phyloP scores from a whole-genome alignment of 2,888 invertebrate genomes.

The Ditula angustiorana region DNA sequence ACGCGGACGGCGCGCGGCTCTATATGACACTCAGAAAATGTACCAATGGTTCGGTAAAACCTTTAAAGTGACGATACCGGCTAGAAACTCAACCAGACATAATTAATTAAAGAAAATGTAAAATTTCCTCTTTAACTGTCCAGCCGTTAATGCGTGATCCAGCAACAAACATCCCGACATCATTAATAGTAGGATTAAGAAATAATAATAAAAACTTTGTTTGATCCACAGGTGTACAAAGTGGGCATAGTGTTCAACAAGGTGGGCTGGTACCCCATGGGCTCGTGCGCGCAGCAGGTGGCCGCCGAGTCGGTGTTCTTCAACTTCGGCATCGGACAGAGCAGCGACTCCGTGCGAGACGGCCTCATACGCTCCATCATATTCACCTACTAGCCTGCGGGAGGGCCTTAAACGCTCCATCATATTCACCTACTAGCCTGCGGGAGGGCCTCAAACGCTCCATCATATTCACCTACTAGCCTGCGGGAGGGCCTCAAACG shows the following conservation, averaged over 20 bases:
- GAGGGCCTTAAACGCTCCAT: background rate
- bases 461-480: conserved; percentile 54
- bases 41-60: too few relatives aligned
- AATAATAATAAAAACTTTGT: too few relatives aligned
- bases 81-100: too few relatives aligned
- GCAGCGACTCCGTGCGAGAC: conserved; percentile 89
- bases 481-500: background rate
- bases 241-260: conserved; percentile 94
- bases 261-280: conserved; percentile 93
- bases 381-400: conserved; percentile 83
- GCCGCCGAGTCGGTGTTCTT: conserved; percentile 90
- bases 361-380: conserved; percentile 92
- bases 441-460: background rate
- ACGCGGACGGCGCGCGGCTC: too few relatives aligned
- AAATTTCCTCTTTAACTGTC: too few relatives aligned
- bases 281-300: conserved; percentile 88
- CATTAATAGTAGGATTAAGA: too few relatives aligned
- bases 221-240: conserved; percentile 87
- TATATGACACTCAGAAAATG: too few relatives aligned
- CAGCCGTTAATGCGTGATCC: too few relatives aligned
- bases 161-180: too few relatives aligned
- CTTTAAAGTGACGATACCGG: too few relatives aligned
- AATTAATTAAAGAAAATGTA: too few relatives aligned
- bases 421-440: conserved; percentile 54
- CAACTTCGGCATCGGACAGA: conserved; percentile 90